phyloP scores from a whole-genome alignment of 2,888 invertebrate species.

The Liodrosophila aerea region DNA sequence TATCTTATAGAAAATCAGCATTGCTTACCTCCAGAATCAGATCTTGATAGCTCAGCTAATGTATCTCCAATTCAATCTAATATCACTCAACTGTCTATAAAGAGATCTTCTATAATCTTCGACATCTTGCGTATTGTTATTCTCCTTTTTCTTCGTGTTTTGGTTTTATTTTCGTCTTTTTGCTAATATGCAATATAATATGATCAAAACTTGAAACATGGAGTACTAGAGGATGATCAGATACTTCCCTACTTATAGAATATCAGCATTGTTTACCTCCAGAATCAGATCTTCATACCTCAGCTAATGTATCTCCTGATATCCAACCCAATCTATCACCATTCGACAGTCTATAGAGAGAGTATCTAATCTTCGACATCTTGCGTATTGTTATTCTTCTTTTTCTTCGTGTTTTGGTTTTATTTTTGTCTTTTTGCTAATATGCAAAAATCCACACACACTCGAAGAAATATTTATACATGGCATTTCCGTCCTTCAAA shows the following conservation, averaged over 20 bases:
- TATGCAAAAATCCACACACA: conserved; percentile 63
- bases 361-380: background rate
- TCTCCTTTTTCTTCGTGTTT: conserved; percentile 26
- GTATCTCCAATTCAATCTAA: no score
- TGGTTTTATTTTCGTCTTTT: conserved; percentile 48
- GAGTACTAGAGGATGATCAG: no score
- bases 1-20: no score
- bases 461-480: conserved; percentile 23
- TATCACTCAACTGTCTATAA: background rate
- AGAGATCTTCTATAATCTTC: conserved; percentile 1
- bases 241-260: no score
- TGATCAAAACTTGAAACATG: no score
- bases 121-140: background rate
- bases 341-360: background rate
- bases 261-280: no score
- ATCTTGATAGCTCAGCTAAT: no score
- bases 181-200: conserved; percentile 70
- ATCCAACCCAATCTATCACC: no score
- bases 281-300: no score
- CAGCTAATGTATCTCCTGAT: no score
- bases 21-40: no score
- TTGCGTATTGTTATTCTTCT: background rate
- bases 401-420: conserved; percentile 32
- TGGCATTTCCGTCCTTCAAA: conserved; percentile 72
- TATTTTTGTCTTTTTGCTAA: conserved; percentile 56